Conservation (phyloP, 2,113 vertebrate genomes). For the Corythoichthys intestinalis region DNA sequence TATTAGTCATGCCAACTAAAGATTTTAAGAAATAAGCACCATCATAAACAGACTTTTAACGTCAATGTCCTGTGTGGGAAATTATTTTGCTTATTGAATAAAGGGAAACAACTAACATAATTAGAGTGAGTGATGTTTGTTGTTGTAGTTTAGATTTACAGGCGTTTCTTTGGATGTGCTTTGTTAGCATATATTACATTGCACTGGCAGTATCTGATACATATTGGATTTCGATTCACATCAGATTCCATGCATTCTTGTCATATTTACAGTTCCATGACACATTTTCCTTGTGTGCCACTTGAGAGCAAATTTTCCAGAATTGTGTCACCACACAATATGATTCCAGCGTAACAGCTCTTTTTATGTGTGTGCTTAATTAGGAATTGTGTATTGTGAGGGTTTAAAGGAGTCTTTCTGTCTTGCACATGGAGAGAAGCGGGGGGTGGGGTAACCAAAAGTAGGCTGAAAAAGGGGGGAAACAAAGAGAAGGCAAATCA, state of each 20-base stretch:
- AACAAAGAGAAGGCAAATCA: background rate
- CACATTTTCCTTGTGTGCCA: background rate
- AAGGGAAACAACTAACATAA: background rate
- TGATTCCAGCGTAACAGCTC: background rate
- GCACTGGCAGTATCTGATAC: no score
- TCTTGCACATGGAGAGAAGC: constrained; percentile 44
- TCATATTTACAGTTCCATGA: background rate
- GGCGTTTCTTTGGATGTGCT: background rate
- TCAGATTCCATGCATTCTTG: background rate
- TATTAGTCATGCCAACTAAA: no score
- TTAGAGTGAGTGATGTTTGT: background rate
- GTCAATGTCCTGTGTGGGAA: no score
- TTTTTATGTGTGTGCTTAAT: constrained; percentile 10
- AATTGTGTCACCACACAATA: background rate
- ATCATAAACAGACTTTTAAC: no score
- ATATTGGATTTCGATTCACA: no score
- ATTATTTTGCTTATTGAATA: background rate
- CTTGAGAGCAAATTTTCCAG: background rate
- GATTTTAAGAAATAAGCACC: no score
- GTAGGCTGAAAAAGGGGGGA: background rate
- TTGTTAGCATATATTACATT: no score
- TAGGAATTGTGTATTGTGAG: constrained; percentile 22
- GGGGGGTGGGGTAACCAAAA: background rate
- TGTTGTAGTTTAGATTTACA: background rate
- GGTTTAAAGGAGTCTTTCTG: constrained; percentile 40